phyloP scores from a whole-genome alignment of 2,888 invertebrate genomes.

The Cerastis leucographa region DNA sequence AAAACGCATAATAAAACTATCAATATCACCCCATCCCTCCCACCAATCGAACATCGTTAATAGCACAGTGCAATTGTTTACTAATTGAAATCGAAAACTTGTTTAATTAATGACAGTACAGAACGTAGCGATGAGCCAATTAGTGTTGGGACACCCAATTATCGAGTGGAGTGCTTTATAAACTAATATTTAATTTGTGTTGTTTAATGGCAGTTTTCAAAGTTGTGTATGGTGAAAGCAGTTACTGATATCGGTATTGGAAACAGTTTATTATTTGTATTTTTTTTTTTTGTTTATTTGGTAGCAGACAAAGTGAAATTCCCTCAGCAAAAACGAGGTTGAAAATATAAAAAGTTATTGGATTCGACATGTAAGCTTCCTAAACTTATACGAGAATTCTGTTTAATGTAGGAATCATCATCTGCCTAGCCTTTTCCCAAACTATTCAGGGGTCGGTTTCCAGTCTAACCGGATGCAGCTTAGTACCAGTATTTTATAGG shows the following conservation, averaged over 20 bases:
- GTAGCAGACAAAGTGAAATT: too few species aligned
- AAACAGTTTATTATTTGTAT: too few species aligned
- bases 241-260: not conserved
- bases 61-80: conserved; percentile 76
- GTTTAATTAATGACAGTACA: conserved; percentile 80
- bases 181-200: conserved; percentile 56
- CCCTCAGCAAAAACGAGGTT: too few species aligned
- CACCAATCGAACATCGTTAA: conserved; percentile 48
- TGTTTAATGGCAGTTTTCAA: conserved; percentile 23
- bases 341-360: too few species aligned
- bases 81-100: conserved; percentile 85
- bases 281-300: too few species aligned
- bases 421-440: too few species aligned
- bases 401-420: too few species aligned
- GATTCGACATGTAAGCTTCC: too few species aligned
- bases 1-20: conserved; percentile 23
- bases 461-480: too few species aligned
- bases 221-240: not conserved
- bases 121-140: conserved; percentile 74
- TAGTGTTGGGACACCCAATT: conserved; percentile 75
- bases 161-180: conserved; percentile 56
- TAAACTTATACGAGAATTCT: too few species aligned
- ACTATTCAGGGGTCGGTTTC: too few species aligned
- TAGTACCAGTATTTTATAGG: too few species aligned
- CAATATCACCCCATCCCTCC: conserved; percentile 55